A percentile compares a stretch with the other conserved stretches of the same genome.
phyloP scores from a whole-genome alignment of 2,888 invertebrate genomes.

The Lucinisca nassula region DNA sequence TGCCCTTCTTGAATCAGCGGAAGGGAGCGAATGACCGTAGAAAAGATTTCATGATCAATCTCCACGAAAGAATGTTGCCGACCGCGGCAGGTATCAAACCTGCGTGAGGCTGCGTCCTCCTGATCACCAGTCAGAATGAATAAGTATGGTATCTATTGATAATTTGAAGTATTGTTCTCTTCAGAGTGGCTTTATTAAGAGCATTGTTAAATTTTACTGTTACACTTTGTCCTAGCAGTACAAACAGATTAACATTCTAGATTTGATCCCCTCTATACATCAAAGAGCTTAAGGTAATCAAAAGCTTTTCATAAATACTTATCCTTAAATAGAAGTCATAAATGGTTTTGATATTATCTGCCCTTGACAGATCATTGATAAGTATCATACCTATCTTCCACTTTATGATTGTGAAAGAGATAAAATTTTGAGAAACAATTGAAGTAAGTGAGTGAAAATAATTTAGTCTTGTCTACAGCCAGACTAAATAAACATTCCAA shows the following conservation, averaged over 20 bases:
- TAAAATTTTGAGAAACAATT: neutral
- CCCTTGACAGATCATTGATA: neutral
- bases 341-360: constrained; percentile 8
- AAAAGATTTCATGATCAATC: no score
- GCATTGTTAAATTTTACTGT: neutral
- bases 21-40: no score
- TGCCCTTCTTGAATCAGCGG: no score
- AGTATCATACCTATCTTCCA: neutral
- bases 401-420: neutral
- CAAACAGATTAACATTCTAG: neutral
- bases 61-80: no score
- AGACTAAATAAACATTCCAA: neutral
- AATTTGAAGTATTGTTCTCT: neutral
- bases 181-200: neutral
- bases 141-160: no score
- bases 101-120: no score
- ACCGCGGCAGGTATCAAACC: no score
- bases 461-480: neutral
- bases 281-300: neutral
- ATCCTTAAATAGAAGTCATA: neutral
- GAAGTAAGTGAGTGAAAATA: neutral
- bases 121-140: no score
- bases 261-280: neutral
- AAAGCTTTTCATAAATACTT: constrained; percentile 1
- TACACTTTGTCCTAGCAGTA: neutral